These are phyloP conservation scores for Acomys russatus DNA, from an alignment of 2,797 vertebrate genomes.

Conservation along the genomic window DNA sequence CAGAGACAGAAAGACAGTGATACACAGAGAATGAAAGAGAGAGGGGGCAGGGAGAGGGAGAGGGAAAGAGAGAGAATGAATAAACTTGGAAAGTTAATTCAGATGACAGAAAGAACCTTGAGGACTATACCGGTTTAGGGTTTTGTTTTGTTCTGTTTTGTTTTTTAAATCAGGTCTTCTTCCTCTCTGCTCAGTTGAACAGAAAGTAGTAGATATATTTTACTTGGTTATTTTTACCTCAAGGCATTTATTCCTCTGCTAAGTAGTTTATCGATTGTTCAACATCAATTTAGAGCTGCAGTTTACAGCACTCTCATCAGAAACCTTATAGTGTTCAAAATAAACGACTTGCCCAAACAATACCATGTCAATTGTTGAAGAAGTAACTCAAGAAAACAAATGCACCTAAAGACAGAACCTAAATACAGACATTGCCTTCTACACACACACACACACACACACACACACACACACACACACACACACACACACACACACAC, in stretches of 20 bases:
- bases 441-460: not conserved
- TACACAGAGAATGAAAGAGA: too few species aligned
- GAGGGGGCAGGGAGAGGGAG: too few species aligned
- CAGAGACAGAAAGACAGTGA: too few species aligned
- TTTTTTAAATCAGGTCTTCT: conserved; percentile 43
- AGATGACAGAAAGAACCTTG: conserved; percentile 57
- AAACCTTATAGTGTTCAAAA: conserved; percentile 75
- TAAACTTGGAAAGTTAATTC: conserved; percentile 41
- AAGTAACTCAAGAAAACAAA: conserved; percentile 72
- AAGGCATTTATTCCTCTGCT: conserved; percentile 76
- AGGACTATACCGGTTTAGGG: conserved; percentile 29
- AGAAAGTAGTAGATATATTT: conserved; percentile 67
- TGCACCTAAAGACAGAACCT: conserved; percentile 59
- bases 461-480: not conserved
- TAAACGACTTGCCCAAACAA: conserved; percentile 75
- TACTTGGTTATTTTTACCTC: conserved; percentile 77
- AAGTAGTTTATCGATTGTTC: conserved; percentile 78
- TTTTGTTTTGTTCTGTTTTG: too few species aligned
- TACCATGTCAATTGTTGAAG: conserved; percentile 64
- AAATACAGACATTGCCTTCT: conserved; percentile 70
- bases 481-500: not conserved
- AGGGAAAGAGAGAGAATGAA: not conserved
- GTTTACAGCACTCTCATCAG: conserved; percentile 74
- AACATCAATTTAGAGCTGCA: conserved; percentile 75
- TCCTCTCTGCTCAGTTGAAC: conserved; percentile 46